These are phyloP conservation scores for Brachionus calyciflorus DNA, from an alignment of 1,140 invertebrate species.

Conservation along the genomic window DNA sequence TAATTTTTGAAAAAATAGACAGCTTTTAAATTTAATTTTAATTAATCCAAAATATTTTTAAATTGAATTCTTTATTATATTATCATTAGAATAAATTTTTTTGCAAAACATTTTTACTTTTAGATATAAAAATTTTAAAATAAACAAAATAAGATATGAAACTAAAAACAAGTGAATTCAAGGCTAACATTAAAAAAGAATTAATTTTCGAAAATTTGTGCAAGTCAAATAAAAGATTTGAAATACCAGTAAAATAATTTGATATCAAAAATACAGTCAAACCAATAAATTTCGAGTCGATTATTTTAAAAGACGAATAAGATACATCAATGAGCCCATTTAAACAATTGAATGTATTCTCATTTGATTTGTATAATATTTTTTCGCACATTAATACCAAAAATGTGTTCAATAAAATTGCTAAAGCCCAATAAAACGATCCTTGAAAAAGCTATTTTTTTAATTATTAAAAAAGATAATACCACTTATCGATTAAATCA, in stretches of 20 bases:
- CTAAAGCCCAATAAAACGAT: constrained; percentile 30
- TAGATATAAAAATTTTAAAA: neutral
- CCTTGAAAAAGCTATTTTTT: constrained; percentile 1
- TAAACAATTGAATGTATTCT: neutral
- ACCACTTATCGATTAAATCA: neutral
- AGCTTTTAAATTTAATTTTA: too few species aligned
- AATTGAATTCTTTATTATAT: too few species aligned
- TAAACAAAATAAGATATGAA: neutral
- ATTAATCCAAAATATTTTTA: too few species aligned
- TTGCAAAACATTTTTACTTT: too few species aligned
- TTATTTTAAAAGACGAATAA: neutral
- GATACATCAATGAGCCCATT: neutral
- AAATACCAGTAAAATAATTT: constrained; percentile 72
- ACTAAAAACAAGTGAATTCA: neutral
- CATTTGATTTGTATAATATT: neutral
- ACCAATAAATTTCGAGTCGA: constrained; percentile 64
- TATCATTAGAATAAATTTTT: too few species aligned
- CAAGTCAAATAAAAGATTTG: neutral
- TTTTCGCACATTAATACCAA: neutral
- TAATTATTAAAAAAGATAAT: neutral
- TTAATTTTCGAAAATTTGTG: neutral
- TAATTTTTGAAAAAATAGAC: too few species aligned
- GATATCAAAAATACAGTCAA: constrained; percentile 74
- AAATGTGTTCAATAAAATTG: constrained; percentile 51
- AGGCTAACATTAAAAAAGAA: neutral